Conservation (phyloP, 2,888 invertebrate genomes). For the Melanotus villosus region DNA sequence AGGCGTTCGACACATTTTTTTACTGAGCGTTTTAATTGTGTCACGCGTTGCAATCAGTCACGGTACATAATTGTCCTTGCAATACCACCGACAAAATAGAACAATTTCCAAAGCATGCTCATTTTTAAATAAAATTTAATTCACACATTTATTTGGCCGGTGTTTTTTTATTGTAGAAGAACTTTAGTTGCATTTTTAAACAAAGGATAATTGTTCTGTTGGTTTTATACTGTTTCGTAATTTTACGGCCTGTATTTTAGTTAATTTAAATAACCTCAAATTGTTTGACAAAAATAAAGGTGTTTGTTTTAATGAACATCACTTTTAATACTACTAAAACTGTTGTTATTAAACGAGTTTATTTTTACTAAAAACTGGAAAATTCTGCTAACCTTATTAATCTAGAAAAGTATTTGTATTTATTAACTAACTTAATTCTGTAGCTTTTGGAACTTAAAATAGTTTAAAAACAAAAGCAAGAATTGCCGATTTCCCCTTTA, state of each 20-base stretch:
- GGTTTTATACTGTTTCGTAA: background rate
- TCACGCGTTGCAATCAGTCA: conserved; percentile 65
- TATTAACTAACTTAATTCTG: no score
- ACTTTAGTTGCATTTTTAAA: background rate
- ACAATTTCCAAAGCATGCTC: conserved; percentile 45
- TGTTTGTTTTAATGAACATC: no score
- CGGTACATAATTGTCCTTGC: conserved; percentile 63
- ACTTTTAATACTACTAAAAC: no score
- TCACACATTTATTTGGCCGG: conserved; percentile 27
- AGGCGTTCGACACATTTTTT: conserved; percentile 54
- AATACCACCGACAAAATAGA: conserved; percentile 49
- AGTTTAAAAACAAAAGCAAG: no score
- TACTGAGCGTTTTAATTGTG: conserved; percentile 60
- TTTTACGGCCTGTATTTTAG: no score
- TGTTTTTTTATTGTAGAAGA: no score
- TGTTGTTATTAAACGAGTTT: no score
- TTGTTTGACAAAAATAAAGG: conserved; percentile 1
- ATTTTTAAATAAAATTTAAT: conserved; percentile 9
- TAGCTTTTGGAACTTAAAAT: no score
- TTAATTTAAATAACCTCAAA: conserved; percentile 10
- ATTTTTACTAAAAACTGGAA: no score
- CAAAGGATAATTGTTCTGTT: conserved; percentile 21
- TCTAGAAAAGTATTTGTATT: no score
- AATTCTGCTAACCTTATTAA: no score
- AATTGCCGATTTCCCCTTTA: no score